Evolutionary conservation across 2,888 invertebrate species (phyloP).

Genomic region (Ophraella communa): DNA sequence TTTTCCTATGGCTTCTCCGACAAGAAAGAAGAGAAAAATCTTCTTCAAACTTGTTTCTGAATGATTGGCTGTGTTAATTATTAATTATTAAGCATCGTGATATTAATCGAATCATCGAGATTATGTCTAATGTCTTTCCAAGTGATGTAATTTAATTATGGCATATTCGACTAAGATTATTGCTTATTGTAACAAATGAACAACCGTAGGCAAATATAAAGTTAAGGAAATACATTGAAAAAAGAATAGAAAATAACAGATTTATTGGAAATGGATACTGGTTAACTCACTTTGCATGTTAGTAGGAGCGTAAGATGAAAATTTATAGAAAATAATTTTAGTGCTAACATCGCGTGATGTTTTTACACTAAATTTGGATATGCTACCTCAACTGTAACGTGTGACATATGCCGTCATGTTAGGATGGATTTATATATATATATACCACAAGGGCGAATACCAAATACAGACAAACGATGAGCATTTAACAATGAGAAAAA

Average conservation of each 20-base stretch:
- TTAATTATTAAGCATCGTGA: slow-evolving; percentile 15
- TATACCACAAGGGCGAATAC: slow-evolving; percentile 6
- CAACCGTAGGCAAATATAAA: background rate
- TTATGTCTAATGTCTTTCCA: slow-evolving; percentile 8
- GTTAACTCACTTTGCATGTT: background rate
- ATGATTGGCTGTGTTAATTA: slow-evolving; percentile 14
- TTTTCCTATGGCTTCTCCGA: slow-evolving; percentile 26
- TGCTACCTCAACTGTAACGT: background rate
- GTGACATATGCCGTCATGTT: slow-evolving; percentile 2
- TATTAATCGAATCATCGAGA: slow-evolving; percentile 16
- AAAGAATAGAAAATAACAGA: too few species aligned
- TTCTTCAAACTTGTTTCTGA: slow-evolving; percentile 14
- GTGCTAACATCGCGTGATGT: background rate
- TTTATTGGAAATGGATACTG: too few species aligned
- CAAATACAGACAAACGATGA: slow-evolving; percentile 8
- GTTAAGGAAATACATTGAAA: too few species aligned
- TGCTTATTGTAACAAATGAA: slow-evolving; percentile 1
- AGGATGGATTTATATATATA: background rate
- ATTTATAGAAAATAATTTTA: background rate
- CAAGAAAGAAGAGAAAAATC: slow-evolving; percentile 18
- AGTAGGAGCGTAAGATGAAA: background rate
- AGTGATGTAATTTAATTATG: slow-evolving; percentile 21
- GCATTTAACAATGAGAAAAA: slow-evolving; percentile 10
- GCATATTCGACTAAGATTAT: slow-evolving; percentile 2
- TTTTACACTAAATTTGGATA: slow-evolving; percentile 4